Percentiles rank a stretch among this genome's conserved stretches.
Evolutionary conservation across 1,140 invertebrate genomes (phyloP).

Genomic region (Orius insidiosus): DNA sequence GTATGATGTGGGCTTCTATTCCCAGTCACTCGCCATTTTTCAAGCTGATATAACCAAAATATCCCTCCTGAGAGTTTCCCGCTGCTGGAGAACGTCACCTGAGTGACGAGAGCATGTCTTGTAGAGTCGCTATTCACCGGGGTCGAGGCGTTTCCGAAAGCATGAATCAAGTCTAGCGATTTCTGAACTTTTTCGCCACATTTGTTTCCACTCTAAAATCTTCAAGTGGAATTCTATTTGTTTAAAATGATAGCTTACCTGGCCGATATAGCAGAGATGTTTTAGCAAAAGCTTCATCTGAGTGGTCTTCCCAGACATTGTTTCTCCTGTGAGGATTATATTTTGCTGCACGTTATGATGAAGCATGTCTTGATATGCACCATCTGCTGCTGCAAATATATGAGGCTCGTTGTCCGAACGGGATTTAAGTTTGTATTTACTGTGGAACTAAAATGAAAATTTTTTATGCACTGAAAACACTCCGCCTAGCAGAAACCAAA

Average conservation of each 20-base stretch:
- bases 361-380: conserved; percentile 66
- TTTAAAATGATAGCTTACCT: conserved; percentile 18
- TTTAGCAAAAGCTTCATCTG: conserved; percentile 51
- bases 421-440: conserved; percentile 65
- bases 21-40: conserved; percentile 71
- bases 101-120: conserved; percentile 63
- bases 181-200: conserved; percentile 50
- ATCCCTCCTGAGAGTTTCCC: conserved; percentile 72
- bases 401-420: conserved; percentile 81
- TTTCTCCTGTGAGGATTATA: conserved; percentile 66
- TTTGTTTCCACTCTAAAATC: conserved; percentile 29
- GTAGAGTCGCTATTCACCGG: conserved; percentile 74
- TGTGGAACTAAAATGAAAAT: conserved; percentile 45
- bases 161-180: conserved; percentile 55
- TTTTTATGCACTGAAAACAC: too few species aligned
- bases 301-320: conserved; percentile 66
- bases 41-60: conserved; percentile 70
- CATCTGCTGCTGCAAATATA: conserved; percentile 73
- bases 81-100: conserved; percentile 66
- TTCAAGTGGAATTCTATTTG: not conserved
- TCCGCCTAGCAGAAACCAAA: too few species aligned
- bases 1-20: conserved; percentile 47
- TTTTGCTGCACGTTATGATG: conserved; percentile 69
- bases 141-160: conserved; percentile 69
- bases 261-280: conserved; percentile 56